These are phyloP conservation scores for Andrena bicolor DNA, from an alignment of 2,888 invertebrate genomes.

Conservation along the genomic window DNA sequence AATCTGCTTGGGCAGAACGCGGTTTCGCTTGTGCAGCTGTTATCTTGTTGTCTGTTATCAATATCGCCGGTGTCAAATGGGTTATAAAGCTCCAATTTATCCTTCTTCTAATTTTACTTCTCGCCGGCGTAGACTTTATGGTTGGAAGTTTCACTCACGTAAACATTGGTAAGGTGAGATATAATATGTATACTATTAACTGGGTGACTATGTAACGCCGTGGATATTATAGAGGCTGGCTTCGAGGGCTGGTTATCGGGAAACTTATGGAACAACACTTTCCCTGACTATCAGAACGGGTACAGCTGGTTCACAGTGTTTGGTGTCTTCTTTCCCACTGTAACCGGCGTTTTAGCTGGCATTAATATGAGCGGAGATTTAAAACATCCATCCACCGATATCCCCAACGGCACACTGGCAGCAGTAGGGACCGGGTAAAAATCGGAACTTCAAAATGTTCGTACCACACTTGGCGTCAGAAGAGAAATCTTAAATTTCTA, in stretches of 20 bases:
- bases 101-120: slow-evolving; percentile 92
- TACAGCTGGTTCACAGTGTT: slow-evolving; percentile 98
- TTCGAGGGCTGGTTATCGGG: slow-evolving; percentile 94
- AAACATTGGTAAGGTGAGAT: slow-evolving; percentile 88
- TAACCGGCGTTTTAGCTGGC: slow-evolving; percentile 98
- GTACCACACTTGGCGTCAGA: background rate
- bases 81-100: slow-evolving; percentile 97
- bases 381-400: slow-evolving; percentile 95
- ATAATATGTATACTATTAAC: background rate
- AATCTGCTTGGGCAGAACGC: slow-evolving; percentile 92
- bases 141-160: slow-evolving; percentile 95
- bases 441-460: background rate
- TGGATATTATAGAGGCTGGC: slow-evolving; percentile 88
- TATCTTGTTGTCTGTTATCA: slow-evolving; percentile 94
- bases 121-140: slow-evolving; percentile 97
- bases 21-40: slow-evolving; percentile 96
- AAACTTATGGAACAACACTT: slow-evolving; percentile 93
- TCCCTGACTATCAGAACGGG: slow-evolving; percentile 91
- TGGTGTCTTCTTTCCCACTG: slow-evolving; percentile 98
- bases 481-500: background rate
- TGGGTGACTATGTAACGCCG: background rate
- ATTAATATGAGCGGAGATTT: slow-evolving; percentile 99
- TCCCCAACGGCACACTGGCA: slow-evolving; percentile 97
- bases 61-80: slow-evolving; percentile 99
- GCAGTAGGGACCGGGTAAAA: slow-evolving; percentile 95